Evolutionary conservation across 2,888 invertebrate species (phyloP), one percentile per base, ranked within the genome.

Genomic region (Azorinus chamasolen): DNA sequence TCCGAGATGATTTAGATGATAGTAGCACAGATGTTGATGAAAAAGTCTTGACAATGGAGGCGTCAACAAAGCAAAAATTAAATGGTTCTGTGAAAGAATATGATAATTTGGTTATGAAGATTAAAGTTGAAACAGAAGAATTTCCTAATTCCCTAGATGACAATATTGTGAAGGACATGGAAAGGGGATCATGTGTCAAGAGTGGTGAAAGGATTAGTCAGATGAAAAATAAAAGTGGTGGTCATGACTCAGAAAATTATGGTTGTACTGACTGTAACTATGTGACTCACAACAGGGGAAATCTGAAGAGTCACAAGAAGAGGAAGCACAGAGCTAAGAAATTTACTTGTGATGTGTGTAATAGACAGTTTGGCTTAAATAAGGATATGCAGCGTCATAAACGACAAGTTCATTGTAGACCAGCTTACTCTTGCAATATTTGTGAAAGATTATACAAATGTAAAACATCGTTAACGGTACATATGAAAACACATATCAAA

Each of bases 371-470:
- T 79, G 87, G 87, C n/a, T 76, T 84, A 50, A 79, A 79, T 6
- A 87, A 85, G 79, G 88, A 90, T 74, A 61, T 88, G n/a, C 79
- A 76, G 27, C 76, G 88, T 2, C 89, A 90, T 70, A 78, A 71
- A 48, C 83, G 79, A 54, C 86, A 87, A 64, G 72, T 80, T 41
- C 79, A 80, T 59, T 27, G 51, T 22, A 83, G 77, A 22, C 84
- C 86, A 3, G 57, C 84, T 45, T 78, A 83, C 53, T 83, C 79
- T 53, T 90, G 90, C 82, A 82, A 86, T 48, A 63, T 86, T 8
- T 90, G 90, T 83, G 85, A 87, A 16, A 87, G 86, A 65, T 61
- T 82, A 54, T 90, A 88, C 57, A 89, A 88, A 62, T 82, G 83
- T n/a, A 64, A 65, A n/a, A 83, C 83, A 45, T 77, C 83, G 27